These are phyloP conservation scores for Sardinella longiceps DNA, from an alignment of 2,797 vertebrate species.

Conservation along the genomic window DNA sequence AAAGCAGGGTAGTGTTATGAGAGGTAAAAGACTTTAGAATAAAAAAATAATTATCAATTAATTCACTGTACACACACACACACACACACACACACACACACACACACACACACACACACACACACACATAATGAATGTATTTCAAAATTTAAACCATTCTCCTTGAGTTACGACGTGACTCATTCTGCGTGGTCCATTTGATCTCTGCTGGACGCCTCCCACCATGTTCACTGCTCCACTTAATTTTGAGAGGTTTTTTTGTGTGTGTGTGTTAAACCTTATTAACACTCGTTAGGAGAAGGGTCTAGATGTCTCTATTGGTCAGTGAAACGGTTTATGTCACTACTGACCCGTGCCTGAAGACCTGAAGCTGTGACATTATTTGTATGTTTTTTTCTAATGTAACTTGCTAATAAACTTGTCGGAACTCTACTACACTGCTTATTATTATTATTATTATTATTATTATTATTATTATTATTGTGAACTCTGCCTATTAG, in stretches of 20 bases:
- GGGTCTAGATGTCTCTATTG: slow-evolving; percentile 64
- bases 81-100: neutral
- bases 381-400: slow-evolving; percentile 81
- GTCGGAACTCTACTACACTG: slow-evolving; percentile 60
- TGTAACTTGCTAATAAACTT: slow-evolving; percentile 81
- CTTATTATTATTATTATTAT: too few relatives aligned
- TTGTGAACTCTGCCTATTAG: too few relatives aligned
- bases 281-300: slow-evolving; percentile 46
- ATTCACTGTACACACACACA: neutral
- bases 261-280: neutral
- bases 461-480: too few relatives aligned
- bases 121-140: slow-evolving; percentile 3
- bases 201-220: slow-evolving; percentile 51
- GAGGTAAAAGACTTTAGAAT: neutral
- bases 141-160: neutral
- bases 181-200: neutral
- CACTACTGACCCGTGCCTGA: slow-evolving; percentile 81
- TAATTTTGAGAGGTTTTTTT: neutral
- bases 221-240: neutral
- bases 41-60: neutral
- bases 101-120: too few relatives aligned
- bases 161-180: neutral
- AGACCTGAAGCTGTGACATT: slow-evolving; percentile 85
- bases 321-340: slow-evolving; percentile 65
- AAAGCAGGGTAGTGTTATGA: neutral